Evolutionary conservation across 2,797 vertebrate species (phyloP).

Genomic region (Hyperoplus lanceolatus): DNA sequence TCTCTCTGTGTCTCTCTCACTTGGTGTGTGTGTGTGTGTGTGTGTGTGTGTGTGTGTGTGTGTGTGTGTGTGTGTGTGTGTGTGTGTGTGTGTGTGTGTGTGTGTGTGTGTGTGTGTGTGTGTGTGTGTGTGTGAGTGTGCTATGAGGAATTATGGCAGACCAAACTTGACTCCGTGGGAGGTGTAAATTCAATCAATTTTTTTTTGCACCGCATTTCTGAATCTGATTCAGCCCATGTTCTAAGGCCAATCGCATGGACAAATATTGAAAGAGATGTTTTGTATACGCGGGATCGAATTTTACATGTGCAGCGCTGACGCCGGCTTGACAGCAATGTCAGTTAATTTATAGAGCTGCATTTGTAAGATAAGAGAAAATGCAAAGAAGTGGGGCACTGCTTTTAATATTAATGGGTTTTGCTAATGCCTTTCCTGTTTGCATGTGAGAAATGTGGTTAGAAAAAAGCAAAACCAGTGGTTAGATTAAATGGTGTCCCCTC

Average conservation of each 20-base stretch:
- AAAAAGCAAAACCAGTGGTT: constrained; percentile 54
- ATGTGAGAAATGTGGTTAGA: constrained; percentile 54
- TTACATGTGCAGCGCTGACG: constrained; percentile 56
- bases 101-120: constrained; percentile 10
- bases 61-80: constrained; percentile 40
- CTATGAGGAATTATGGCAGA: constrained; percentile 73
- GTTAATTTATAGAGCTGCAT: constrained; percentile 77
- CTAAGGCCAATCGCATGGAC: constrained; percentile 78
- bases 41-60: no score
- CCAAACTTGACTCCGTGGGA: constrained; percentile 83
- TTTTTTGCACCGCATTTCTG: constrained; percentile 64
- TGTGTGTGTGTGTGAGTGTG: constrained; percentile 42
- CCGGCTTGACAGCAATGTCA: constrained; percentile 61
- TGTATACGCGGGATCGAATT: constrained; percentile 63
- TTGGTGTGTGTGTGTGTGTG: constrained; percentile 20
- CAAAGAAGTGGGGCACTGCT: constrained; percentile 61
- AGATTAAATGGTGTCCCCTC: constrained; percentile 51
- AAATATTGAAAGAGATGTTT: constrained; percentile 77
- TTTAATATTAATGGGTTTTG: constrained; percentile 73
- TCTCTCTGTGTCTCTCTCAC: constrained; percentile 18
- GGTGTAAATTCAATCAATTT: constrained; percentile 85
- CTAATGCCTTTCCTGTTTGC: constrained; percentile 56
- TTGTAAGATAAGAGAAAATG: constrained; percentile 77
- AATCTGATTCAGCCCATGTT: constrained; percentile 76
- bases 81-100: constrained; percentile 18